Evolutionary conservation across 2,888 invertebrate genomes (phyloP).

Genomic region (Gasteruption jaculator): DNA sequence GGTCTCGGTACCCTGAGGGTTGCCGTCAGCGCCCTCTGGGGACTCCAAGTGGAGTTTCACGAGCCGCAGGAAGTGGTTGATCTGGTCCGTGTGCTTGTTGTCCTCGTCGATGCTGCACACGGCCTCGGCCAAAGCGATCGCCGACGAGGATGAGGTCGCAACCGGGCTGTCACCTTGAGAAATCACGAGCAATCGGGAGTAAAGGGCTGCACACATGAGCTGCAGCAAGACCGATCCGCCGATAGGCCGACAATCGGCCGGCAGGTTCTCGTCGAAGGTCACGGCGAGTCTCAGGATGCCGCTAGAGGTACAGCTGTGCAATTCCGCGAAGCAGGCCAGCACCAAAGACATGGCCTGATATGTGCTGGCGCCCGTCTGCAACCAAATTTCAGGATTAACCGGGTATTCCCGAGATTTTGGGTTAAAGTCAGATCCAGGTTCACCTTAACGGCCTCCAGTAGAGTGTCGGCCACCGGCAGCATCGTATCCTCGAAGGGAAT

Average conservation of each 20-base stretch:
- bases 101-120: slow-evolving; percentile 77
- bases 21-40: slow-evolving; percentile 22
- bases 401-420: neutral
- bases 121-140: slow-evolving; percentile 72
- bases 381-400: slow-evolving; percentile 24
- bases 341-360: slow-evolving; percentile 77
- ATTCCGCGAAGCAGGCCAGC: slow-evolving; percentile 65
- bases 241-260: slow-evolving; percentile 67
- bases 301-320: slow-evolving; percentile 66
- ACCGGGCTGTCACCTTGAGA: slow-evolving; percentile 12
- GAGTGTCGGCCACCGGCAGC: slow-evolving; percentile 62
- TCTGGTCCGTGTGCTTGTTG: slow-evolving; percentile 73
- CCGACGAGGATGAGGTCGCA: slow-evolving; percentile 35
- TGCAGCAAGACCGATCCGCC: slow-evolving; percentile 67
- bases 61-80: slow-evolving; percentile 57
- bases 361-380: slow-evolving; percentile 69
- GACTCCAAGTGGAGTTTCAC: slow-evolving; percentile 13
- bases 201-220: slow-evolving; percentile 57
- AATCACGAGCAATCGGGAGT: slow-evolving; percentile 55
- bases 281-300: slow-evolving; percentile 55
- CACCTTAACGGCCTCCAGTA: slow-evolving; percentile 62
- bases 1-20: slow-evolving; percentile 18
- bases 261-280: slow-evolving; percentile 65
- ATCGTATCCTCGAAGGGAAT: slow-evolving; percentile 62
- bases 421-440: slow-evolving; percentile 6